Conservation (phyloP, 1,140 invertebrate species). For the Chymomyza costata region DNA sequence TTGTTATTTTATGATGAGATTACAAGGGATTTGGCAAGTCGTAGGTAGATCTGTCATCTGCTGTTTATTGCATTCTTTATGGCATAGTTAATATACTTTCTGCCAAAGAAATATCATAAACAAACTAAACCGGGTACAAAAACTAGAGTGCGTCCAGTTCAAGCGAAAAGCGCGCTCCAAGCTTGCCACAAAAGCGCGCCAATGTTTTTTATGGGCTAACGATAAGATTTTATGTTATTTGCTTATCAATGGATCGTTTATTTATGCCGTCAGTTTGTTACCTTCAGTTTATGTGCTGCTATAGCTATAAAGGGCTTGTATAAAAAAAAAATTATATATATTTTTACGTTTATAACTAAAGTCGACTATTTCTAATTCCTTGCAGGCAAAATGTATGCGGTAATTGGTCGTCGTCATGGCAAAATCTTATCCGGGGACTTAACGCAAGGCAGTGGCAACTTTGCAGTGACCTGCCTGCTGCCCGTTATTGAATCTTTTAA, state of each 20-base stretch:
- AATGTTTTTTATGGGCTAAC: slow-evolving; percentile 58
- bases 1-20: too few relatives aligned
- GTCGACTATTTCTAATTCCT: slow-evolving; percentile 36
- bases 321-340: too few relatives aligned
- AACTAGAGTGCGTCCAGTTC: too few relatives aligned
- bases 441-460: slow-evolving; percentile 90
- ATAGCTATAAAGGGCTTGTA: too few relatives aligned
- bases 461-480: slow-evolving; percentile 90
- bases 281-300: slow-evolving; percentile 39
- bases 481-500: slow-evolving; percentile 98
- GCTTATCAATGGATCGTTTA: too few relatives aligned
- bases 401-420: slow-evolving; percentile 91
- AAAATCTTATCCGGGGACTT: slow-evolving; percentile 92
- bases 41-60: too few relatives aligned
- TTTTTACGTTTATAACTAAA: slow-evolving; percentile 1
- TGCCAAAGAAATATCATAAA: too few relatives aligned
- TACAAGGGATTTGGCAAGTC: too few relatives aligned
- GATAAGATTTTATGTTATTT: slow-evolving; percentile 64
- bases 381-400: slow-evolving; percentile 93
- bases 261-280: slow-evolving; percentile 7
- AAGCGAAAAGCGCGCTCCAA: slow-evolving; percentile 38
- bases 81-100: too few relatives aligned
- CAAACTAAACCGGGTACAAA: too few relatives aligned
- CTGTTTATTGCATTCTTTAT: too few relatives aligned
- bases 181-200: slow-evolving; percentile 59